Evolutionary conservation across 2,113 vertebrate genomes (phyloP), one percentile per base, ranked within the genome.

Genomic region (Excalfactoria chinensis): DNA sequence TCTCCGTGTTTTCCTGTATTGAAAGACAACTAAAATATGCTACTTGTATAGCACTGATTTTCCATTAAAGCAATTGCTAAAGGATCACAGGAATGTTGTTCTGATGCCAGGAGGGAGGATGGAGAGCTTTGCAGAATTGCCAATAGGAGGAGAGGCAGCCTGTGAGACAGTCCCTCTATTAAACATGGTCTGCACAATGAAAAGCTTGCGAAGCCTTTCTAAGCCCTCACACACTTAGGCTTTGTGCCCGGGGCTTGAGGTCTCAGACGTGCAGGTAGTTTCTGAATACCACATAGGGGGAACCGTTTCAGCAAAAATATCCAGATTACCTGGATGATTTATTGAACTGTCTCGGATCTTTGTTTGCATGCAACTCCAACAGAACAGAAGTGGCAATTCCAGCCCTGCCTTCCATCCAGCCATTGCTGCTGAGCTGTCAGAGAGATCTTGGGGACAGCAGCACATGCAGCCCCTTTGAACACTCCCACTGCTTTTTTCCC

Each of bases 21-120:
- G 73, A 87, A 86, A 80, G 81, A 68, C 56, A 80, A 32, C 71
- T 83, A 41, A 92, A 94, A 91, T 19, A 22, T 43, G 30, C 60
- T 83, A 8, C 60, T 84, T 1, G 0, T 55, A n/a, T 72, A 91
- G 84, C 67, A 32, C 78, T 68, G 41, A 37, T 83, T 96, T 92
- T 80, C 56, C 78, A 91, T 88, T 84, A 93, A 94, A 95, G 44
- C 53, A 69, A 26, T 81, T 91, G 84, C 89, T 93, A 68, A 89
- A 92, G 74, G 92, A 94, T 96, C 91, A 48, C 71, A 94, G 56
- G 96, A 96, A 96, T 95, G 88, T 74, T 83, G 55, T 51, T 78
- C 56, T 60, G 34, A 83, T 89, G 93, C 91, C 89, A 95, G 82
- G 56, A 87, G 30, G 63, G 55, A 86, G 93, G 74, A 94, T 70